Conservation (phyloP, 2,888 invertebrate genomes). For the Rhopalosiphum nymphaeae region DNA sequence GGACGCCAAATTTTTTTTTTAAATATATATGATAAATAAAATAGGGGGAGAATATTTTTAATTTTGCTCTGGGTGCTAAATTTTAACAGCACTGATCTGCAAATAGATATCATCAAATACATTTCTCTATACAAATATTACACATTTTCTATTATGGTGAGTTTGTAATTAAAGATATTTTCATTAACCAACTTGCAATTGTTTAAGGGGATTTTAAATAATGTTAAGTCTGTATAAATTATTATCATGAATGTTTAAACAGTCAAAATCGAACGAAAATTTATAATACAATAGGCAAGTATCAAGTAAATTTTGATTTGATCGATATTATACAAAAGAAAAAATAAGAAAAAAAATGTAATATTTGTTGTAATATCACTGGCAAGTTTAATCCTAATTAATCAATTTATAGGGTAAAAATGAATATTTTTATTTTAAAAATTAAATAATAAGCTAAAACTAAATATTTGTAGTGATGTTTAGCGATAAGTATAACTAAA, state of each 20-base stretch:
- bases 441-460: background rate
- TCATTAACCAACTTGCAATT: background rate
- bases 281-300: background rate
- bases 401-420: background rate
- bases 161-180: background rate
- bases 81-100: no score
- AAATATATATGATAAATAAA: no score
- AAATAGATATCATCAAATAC: background rate
- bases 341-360: background rate
- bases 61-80: no score
- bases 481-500: background rate
- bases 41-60: no score
- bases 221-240: background rate
- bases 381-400: background rate
- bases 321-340: background rate
- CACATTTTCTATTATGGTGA: conserved; percentile 44
- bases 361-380: background rate
- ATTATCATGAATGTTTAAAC: background rate
- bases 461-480: background rate
- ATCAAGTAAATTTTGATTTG: background rate
- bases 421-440: background rate
- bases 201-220: background rate
- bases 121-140: conserved; percentile 1
- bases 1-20: no score
- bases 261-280: background rate